Base-by-base conservation (phyloP, 2,113 vertebrate species). In the Neolamprologus longior region DNA sequence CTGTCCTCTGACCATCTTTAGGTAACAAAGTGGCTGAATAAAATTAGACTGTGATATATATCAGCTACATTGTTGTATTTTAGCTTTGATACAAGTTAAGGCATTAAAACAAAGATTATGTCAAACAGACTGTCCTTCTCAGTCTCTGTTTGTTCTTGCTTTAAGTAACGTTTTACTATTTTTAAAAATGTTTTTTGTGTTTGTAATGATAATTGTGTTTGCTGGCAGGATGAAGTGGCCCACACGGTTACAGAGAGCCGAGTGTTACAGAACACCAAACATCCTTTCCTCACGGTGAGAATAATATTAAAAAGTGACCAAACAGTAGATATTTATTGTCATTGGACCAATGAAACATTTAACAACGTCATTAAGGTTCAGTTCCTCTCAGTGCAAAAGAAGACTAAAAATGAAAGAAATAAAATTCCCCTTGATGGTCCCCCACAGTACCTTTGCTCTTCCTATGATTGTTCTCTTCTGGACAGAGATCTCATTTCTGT, bases 241-340 rank as follows among this genome's bases (percentile, higher is more conserved):
- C 98, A 98, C 93, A 98, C 98, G 0, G 97, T 98, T 33, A 98
- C 98, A 0, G 98, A 98, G 93, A 98, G 97, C 95, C 95, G 98
- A 37, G 98, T 98, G 50, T 95, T 98, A 73, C 98, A 98, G 95
- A 98, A 98, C 91, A 98, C 97, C 26, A 91, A 97, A n/a, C 98
- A 98, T 66, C 98, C 98, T 1, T 98, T 98, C 89, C 97, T 98
- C 53, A 98, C 98, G 3, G 98, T 98, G 84, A 96, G 97, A 94
- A 76, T 28, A 17, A 85, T 11, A 19, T 6, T 35, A 45, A 42
- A 31, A 82, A 14, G 24, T 68, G 11, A 54, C 15, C 17, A 13
- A 11, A 33, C 53, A 33, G 26, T 79, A 79, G 76, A 53, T 54
- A 21, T 47, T 63, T 63, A 63, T 63, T 63, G 31, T 63, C 17